These are phyloP conservation scores for Murina feae DNA, from an alignment of 2,113 vertebrate species.

Conservation along the genomic window DNA sequence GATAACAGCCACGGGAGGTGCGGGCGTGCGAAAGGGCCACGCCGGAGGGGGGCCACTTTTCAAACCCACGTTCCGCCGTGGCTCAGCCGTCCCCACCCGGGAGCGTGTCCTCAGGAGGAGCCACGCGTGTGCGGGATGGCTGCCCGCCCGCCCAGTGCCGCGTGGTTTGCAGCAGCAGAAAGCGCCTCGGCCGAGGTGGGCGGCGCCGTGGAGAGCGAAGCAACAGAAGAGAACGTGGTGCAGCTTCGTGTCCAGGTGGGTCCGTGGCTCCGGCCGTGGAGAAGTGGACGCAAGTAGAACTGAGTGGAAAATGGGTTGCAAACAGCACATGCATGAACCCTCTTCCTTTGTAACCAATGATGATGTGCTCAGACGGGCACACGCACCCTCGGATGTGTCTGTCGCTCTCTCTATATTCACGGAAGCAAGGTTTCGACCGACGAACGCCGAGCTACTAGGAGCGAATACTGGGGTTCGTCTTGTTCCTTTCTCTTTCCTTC, in stretches of 20 bases:
- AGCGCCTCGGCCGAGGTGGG: neutral
- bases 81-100: neutral
- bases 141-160: fast-evolving
- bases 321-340: neutral
- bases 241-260: neutral
- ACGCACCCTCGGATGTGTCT: too few relatives aligned
- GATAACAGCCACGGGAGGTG: neutral
- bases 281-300: neutral
- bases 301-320: neutral
- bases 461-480: too few relatives aligned
- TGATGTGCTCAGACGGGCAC: neutral
- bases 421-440: neutral
- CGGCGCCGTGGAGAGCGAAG: neutral
- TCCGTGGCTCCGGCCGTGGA: neutral
- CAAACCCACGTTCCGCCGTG: neutral
- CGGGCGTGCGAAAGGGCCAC: neutral
- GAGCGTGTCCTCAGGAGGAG: neutral
- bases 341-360: neutral
- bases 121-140: fast-evolving
- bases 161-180: neutral
- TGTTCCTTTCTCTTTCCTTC: neutral
- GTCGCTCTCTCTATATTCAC: neutral
- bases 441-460: neutral
- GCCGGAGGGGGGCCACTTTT: neutral
- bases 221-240: neutral